Evolutionary conservation across 2,113 vertebrate genomes (phyloP).

Genomic region (Thryonomys swinderianus): DNA sequence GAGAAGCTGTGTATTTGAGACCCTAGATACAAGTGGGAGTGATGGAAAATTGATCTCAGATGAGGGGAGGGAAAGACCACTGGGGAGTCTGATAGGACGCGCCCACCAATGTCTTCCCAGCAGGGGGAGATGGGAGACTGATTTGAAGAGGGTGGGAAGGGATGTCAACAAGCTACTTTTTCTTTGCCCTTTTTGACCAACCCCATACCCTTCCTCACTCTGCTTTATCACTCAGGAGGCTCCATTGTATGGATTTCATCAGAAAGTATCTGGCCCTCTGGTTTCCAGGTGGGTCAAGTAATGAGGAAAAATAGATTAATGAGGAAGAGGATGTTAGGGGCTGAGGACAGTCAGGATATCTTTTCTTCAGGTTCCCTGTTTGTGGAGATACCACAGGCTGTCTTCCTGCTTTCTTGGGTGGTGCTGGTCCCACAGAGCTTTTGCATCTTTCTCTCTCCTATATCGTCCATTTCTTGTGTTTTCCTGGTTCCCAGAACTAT

Average conservation of each 20-base stretch:
- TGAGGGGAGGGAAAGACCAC: background rate
- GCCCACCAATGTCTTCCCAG: background rate
- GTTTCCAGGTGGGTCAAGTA: background rate
- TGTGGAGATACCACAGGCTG: background rate
- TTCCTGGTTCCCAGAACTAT: background rate
- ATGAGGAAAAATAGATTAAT: background rate
- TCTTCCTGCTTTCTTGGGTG: background rate
- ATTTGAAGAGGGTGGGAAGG: background rate
- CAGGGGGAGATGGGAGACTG: background rate
- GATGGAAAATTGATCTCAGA: background rate
- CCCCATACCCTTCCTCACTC: background rate
- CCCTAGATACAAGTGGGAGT: background rate
- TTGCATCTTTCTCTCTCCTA: accelerated
- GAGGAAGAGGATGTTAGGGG: background rate
- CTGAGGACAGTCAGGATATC: background rate
- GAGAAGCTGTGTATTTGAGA: background rate
- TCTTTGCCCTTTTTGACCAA: background rate
- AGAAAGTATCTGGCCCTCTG: background rate
- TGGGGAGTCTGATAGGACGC: background rate
- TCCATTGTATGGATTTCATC: background rate
- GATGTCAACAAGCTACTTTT: background rate
- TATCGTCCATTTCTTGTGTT: background rate
- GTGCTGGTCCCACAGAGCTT: background rate
- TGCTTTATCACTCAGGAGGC: background rate
- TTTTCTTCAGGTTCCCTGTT: background rate